These are phyloP conservation scores for Rambutsinella grinnellia DNA, from an alignment of 2,888 invertebrate species.

Conservation along the genomic window DNA sequence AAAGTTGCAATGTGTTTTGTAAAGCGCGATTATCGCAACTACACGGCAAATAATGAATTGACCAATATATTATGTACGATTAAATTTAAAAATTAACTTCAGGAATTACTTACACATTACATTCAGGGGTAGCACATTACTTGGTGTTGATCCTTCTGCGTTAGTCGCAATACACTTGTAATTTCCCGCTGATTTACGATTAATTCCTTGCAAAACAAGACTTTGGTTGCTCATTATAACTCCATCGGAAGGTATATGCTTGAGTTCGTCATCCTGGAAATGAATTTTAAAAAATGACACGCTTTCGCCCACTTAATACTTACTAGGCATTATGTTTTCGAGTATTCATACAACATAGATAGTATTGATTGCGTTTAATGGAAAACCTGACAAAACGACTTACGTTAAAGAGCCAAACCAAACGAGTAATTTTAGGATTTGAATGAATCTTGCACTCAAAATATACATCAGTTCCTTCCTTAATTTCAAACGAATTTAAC, in stretches of 20 bases:
- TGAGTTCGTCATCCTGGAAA: slow-evolving; percentile 84
- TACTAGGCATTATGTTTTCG: too few relatives aligned
- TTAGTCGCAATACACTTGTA: slow-evolving; percentile 92
- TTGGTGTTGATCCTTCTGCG: slow-evolving; percentile 90
- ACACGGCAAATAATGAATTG: too few relatives aligned
- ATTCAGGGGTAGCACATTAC: slow-evolving; percentile 83
- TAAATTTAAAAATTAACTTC: too few relatives aligned
- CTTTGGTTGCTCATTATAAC: slow-evolving; percentile 87
- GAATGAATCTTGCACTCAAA: slow-evolving; percentile 64
- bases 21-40: too few relatives aligned
- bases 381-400: too few relatives aligned
- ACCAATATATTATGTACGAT: too few relatives aligned
- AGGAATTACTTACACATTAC: slow-evolving; percentile 97
- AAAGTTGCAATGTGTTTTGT: too few relatives aligned
- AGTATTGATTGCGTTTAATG: too few relatives aligned
- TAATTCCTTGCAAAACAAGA: slow-evolving; percentile 86
- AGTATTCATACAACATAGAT: too few relatives aligned
- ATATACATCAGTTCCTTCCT: slow-evolving; percentile 66
- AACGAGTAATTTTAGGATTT: slow-evolving; percentile 59
- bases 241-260: slow-evolving; percentile 86
- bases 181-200: slow-evolving; percentile 81
- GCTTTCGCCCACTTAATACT: too few relatives aligned
- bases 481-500: slow-evolving; percentile 64
- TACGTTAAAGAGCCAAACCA: slow-evolving; percentile 65
- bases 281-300: too few relatives aligned